Evolutionary conservation across 1,140 invertebrate species (phyloP).

Genomic region (Lucilia sericata): DNA sequence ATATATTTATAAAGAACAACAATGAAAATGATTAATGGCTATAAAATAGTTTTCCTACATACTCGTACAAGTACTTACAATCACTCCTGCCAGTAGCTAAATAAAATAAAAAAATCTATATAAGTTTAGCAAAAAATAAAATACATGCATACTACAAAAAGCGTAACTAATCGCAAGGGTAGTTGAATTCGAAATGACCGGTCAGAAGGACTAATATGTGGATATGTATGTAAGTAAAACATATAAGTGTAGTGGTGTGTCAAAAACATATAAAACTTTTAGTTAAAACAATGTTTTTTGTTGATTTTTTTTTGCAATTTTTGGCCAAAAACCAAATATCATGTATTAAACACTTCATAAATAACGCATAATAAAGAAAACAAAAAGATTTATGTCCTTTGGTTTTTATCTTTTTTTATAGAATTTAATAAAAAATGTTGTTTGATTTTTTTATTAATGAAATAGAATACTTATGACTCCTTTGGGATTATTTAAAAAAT

Average conservation of each 20-base stretch:
- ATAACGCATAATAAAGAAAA: conserved; percentile 35
- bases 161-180: conserved; percentile 35
- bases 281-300: conserved; percentile 20
- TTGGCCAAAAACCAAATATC: background rate
- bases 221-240: background rate
- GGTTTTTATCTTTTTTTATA: background rate
- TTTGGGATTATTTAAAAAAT: background rate
- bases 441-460: background rate
- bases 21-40: conserved; percentile 56
- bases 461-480: background rate
- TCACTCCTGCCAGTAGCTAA: background rate
- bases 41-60: conserved; percentile 36
- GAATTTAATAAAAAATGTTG: no score
- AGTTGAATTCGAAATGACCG: conserved; percentile 27
- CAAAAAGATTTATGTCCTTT: conserved; percentile 1
- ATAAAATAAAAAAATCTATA: background rate
- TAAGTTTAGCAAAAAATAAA: background rate
- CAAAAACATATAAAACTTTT: conserved; percentile 40
- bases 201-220: background rate
- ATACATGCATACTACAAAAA: background rate
- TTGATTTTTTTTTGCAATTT: background rate
- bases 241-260: background rate
- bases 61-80: conserved; percentile 14
- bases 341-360: conserved; percentile 44
- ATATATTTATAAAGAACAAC: conserved; percentile 16